Percentiles rank a stretch among this genome's conserved stretches.
Conservation (phyloP, 2,888 invertebrate species). For the Leptinotarsa rubiginosa region DNA sequence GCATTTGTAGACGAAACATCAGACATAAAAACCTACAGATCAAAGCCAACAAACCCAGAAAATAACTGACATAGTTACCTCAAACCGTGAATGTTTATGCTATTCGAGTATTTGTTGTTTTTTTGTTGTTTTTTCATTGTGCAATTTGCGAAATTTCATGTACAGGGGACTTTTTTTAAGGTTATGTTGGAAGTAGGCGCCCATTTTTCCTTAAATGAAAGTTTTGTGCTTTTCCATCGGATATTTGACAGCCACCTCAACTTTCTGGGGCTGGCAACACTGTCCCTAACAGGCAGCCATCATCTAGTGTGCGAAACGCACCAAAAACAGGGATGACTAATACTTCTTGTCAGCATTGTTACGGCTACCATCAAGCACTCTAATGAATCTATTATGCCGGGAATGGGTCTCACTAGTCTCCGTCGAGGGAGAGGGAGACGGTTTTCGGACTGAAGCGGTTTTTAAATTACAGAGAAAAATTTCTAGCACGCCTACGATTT, state of each 20-base stretch:
- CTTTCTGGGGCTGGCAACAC: neutral
- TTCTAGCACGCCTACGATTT: constrained; percentile 16
- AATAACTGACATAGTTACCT: too few species aligned
- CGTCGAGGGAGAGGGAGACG: constrained; percentile 27
- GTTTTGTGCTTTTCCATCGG: neutral
- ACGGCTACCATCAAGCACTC: constrained; percentile 60
- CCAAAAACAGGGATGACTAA: constrained; percentile 62
- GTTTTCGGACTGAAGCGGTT: constrained; percentile 18
- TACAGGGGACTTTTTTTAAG: too few species aligned
- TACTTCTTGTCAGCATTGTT: constrained; percentile 60
- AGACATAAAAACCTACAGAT: too few species aligned
- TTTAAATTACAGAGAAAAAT: constrained; percentile 30
- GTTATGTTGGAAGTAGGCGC: too few species aligned
- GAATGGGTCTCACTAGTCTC: constrained; percentile 52
- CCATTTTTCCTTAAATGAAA: too few species aligned
- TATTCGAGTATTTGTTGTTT: too few species aligned
- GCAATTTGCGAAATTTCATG: too few species aligned
- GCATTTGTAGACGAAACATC: too few species aligned
- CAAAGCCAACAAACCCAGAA: too few species aligned
- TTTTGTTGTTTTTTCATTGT: too few species aligned
- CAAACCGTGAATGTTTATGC: too few species aligned
- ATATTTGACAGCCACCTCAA: neutral
- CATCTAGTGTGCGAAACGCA: constrained; percentile 56
- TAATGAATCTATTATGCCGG: constrained; percentile 65
- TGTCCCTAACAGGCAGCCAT: constrained; percentile 46